Conservation (phyloP, 2,113 vertebrate genomes). For the Zosterops hypoxanthus region DNA sequence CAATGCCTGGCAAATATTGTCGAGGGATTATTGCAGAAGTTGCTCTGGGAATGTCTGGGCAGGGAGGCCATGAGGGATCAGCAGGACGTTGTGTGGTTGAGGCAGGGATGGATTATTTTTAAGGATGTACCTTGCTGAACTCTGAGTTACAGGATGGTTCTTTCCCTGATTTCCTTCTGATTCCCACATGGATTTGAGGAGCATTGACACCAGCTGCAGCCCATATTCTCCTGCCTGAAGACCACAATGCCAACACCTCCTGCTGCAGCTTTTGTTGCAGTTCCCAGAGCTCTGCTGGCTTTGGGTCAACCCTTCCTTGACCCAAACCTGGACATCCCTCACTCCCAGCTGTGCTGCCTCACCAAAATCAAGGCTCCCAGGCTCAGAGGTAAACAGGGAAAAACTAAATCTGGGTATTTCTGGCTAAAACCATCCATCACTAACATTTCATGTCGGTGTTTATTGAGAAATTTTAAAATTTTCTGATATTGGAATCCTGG, state of each 20-base stretch:
- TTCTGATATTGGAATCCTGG: not conserved
- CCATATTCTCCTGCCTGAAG: not conserved
- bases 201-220: not conserved
- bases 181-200: not conserved
- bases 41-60: not conserved
- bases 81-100: not conserved
- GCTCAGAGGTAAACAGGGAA: not conserved
- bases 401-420: not conserved
- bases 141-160: not conserved
- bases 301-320: not conserved
- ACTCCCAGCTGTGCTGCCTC: not conserved
- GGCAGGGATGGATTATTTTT: not conserved
- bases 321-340: not conserved
- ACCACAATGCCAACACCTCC: not conserved
- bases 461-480: not conserved
- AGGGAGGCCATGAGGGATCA: not conserved
- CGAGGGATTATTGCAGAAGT: not conserved
- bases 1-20: not conserved
- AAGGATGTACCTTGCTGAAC: not conserved
- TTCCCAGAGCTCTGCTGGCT: not conserved
- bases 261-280: not conserved
- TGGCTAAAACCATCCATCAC: not conserved
- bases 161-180: not conserved
- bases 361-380: not conserved
- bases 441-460: rapidly evolving